These are phyloP conservation scores for Leptinotarsa haldemani DNA, from an alignment of 2,888 invertebrate species.

Conservation along the genomic window DNA sequence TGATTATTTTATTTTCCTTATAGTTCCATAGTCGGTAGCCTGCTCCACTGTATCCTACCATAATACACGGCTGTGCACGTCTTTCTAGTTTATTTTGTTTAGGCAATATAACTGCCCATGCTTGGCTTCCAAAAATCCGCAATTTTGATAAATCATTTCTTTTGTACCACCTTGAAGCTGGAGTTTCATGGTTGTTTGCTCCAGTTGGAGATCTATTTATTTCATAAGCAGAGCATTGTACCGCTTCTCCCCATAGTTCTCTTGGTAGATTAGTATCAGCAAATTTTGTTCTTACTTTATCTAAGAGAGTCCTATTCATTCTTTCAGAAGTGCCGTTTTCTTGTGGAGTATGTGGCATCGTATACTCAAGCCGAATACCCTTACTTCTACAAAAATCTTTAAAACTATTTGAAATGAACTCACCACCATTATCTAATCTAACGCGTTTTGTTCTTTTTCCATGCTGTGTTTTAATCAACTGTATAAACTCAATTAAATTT, in stretches of 20 bases:
- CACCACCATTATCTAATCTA: constrained; percentile 40
- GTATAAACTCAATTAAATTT: constrained; percentile 39
- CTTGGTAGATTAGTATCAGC: constrained; percentile 43
- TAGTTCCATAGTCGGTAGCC: constrained; percentile 49
- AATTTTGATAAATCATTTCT: constrained; percentile 45
- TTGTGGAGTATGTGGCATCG: constrained; percentile 46
- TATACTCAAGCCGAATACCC: constrained; percentile 40
- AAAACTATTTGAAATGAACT: constrained; percentile 38
- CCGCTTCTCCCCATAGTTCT: constrained; percentile 47
- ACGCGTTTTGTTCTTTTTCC: constrained; percentile 38
- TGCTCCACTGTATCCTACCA: constrained; percentile 48
- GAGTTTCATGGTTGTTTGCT: constrained; percentile 39
- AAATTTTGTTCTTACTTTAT: constrained; percentile 48
- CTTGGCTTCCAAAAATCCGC: constrained; percentile 48
- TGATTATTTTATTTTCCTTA: constrained; percentile 41
- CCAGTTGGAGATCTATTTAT: constrained; percentile 46
- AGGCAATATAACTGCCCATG: constrained; percentile 45
- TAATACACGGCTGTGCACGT: constrained; percentile 42
- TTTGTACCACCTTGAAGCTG: constrained; percentile 45
- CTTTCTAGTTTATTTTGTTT: constrained; percentile 47
- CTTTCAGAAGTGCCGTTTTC: constrained; percentile 49
- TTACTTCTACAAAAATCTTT: constrained; percentile 37
- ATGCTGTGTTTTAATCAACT: constrained; percentile 41
- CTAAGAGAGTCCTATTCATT: constrained; percentile 49
- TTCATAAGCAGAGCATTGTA: constrained; percentile 49